Evolutionary conservation across 1,140 invertebrate genomes (phyloP), one percentile per base, ranked within the genome.

Genomic region (Araneus ventricosus): DNA sequence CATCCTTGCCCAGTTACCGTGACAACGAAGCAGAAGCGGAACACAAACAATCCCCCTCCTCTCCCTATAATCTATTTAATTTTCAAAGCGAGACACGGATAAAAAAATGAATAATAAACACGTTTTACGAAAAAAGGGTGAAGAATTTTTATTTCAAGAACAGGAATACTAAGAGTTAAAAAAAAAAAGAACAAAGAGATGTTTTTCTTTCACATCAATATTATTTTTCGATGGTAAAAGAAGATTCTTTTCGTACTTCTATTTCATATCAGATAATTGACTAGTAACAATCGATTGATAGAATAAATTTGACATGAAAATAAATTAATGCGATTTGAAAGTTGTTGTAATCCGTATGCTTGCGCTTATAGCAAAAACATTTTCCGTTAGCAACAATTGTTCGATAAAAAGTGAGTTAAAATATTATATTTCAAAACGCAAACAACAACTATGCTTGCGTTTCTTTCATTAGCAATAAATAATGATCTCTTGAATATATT

Each of bases 21-120:
- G 79, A 52, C 89, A 67, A 91, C 80, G 7, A 91, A 75, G 27
- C 45, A 63, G 45, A 91, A 91, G 80, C 59, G 57, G 80, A 91
- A 91, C 80, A 91, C 89, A 91, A 91, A 91, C 34, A 67, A 87
- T 22, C 63, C n/a, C 41, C 41, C 79, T 39, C n/a, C 37, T 10
- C 22, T 39, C 45, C 34, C 8, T 22, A 10, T 45, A 57, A 57
- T 88, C 63, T 4, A 82, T 82, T 82, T 45, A 82, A 82, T 82
- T 82, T 22, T 86, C 37, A 14, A 59, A n/a, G 84, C 45, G 37
- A 86, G 57, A 57, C n/a, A 37, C 4, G 20, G 79, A 57, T 7
- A 17, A 14, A 34, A 22, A 75, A 75, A 75, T 20, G 5, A 30
- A 37, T 4, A 75, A 20, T 22, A 22, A 67, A 88, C 67, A 57